A percentile compares a stretch with the other conserved stretches of the same genome.
Conservation (phyloP, 2,888 invertebrate genomes). For the Drosophila borborema region DNA sequence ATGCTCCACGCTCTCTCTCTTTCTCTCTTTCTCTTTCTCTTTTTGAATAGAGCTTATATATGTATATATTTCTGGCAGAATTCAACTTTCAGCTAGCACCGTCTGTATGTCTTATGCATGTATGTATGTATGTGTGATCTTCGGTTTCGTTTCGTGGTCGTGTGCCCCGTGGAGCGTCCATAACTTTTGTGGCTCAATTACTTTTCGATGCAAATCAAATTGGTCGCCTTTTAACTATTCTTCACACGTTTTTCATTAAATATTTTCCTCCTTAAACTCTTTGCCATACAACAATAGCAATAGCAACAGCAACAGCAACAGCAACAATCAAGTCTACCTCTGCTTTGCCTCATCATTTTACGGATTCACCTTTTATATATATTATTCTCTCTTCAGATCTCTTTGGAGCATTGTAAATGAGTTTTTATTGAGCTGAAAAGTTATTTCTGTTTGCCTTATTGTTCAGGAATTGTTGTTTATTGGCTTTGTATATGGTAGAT, state of each 20-base stretch:
- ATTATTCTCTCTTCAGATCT: slow-evolving; percentile 21
- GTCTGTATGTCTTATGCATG: not conserved
- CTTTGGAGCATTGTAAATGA: slow-evolving; percentile 57
- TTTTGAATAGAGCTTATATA: slow-evolving; percentile 14
- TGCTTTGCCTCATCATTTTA: slow-evolving; percentile 60
- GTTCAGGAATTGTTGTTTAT: slow-evolving; percentile 69
- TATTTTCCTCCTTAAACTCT: slow-evolving; percentile 40
- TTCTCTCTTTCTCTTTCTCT: not conserved
- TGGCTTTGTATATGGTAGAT: slow-evolving; percentile 9
- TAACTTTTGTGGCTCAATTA: slow-evolving; percentile 81
- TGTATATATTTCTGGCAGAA: not conserved
- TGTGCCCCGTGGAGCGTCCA: slow-evolving; percentile 74
- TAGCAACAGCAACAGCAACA: slow-evolving; percentile 1
- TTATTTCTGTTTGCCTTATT: slow-evolving; percentile 70
- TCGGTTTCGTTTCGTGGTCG: slow-evolving; percentile 45
- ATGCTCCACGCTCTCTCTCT: not conserved
- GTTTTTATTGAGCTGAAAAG: slow-evolving; percentile 68
- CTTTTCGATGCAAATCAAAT: slow-evolving; percentile 83
- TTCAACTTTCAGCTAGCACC: slow-evolving; percentile 12
- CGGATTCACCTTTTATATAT: slow-evolving; percentile 45
- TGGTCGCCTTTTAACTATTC: slow-evolving; percentile 79
- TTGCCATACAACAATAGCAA: slow-evolving; percentile 17
- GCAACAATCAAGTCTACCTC: slow-evolving; percentile 17
- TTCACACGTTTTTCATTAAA: slow-evolving; percentile 82
- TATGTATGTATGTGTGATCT: not conserved